phyloP scores from a whole-genome alignment of 1,140 invertebrate species.

The Odontomachus brunneus region DNA sequence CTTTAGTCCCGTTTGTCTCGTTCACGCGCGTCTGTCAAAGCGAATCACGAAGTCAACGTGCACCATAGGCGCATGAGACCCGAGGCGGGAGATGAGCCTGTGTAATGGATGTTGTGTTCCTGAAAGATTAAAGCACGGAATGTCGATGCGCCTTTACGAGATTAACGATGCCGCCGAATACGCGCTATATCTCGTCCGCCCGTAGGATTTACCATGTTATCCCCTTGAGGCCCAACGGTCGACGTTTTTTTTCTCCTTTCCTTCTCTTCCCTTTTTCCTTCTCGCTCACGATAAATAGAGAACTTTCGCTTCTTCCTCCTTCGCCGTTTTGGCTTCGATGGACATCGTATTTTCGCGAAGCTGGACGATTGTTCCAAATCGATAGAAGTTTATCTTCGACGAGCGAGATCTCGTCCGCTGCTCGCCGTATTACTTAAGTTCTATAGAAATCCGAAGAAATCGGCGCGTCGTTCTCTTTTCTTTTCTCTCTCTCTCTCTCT shows the following conservation, averaged over 20 bases:
- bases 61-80: conserved; percentile 31
- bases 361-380: conserved; percentile 25
- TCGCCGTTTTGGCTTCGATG: background rate
- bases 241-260: background rate
- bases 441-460: background rate
- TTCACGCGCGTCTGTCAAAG: conserved; percentile 75
- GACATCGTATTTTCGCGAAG: conserved; percentile 5
- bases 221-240: background rate
- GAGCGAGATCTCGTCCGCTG: background rate
- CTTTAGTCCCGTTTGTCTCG: conserved; percentile 71
- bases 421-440: conserved; percentile 16
- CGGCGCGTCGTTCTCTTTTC: no score
- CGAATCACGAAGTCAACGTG: conserved; percentile 68
- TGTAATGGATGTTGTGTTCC: conserved; percentile 51
- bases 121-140: conserved; percentile 56
- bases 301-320: no score
- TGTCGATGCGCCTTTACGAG: conserved; percentile 30
- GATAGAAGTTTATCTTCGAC: conserved; percentile 11
- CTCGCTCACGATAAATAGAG: no score
- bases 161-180: conserved; percentile 32
- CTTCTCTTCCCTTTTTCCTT: no score
- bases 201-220: conserved; percentile 17
- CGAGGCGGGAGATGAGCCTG: conserved; percentile 39
- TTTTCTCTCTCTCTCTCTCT: no score
- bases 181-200: conserved; percentile 5